Evolutionary conservation across 2,797 vertebrate genomes (phyloP).

Genomic region (Bothrops alternatus): DNA sequence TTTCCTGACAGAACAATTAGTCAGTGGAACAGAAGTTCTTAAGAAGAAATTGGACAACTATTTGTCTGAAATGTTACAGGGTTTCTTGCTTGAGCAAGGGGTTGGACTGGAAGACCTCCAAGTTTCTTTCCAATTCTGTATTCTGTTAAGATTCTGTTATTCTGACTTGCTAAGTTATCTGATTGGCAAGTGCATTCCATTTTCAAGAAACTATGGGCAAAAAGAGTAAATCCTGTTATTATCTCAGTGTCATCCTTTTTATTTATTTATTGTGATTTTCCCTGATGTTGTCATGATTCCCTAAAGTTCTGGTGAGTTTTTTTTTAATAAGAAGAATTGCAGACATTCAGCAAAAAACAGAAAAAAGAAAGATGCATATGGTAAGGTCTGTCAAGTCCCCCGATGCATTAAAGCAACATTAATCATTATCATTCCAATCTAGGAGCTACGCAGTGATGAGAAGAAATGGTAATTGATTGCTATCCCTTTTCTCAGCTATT

Average conservation of each 20-base stretch:
- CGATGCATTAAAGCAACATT: constrained; percentile 24
- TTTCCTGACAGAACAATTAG: not conserved
- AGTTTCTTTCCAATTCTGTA: not conserved
- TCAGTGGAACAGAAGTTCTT: not conserved
- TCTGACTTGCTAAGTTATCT: constrained; percentile 30
- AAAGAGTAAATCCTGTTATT: constrained; percentile 55
- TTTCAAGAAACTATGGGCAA: constrained; percentile 42
- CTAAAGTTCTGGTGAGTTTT: constrained; percentile 34
- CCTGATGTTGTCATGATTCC: constrained; percentile 39
- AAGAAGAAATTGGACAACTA: not conserved
- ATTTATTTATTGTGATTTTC: constrained; percentile 30
- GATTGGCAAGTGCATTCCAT: constrained; percentile 38
- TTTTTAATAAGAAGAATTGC: constrained; percentile 43
- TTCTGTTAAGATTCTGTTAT: not conserved
- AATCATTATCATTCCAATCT: constrained; percentile 34
- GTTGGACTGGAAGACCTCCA: not conserved
- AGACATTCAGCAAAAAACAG: constrained; percentile 29
- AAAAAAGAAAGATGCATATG: constrained; percentile 20
- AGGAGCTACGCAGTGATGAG: constrained; percentile 21
- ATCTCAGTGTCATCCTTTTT: constrained; percentile 33
- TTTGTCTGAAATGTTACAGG: not conserved
- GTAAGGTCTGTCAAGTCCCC: constrained; percentile 29
- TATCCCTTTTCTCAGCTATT: not conserved
- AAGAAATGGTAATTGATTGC: constrained; percentile 46
- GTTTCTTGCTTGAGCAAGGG: not conserved